Conservation (phyloP, 2,113 vertebrate genomes). For the Brienomyrus brachyistius region DNA sequence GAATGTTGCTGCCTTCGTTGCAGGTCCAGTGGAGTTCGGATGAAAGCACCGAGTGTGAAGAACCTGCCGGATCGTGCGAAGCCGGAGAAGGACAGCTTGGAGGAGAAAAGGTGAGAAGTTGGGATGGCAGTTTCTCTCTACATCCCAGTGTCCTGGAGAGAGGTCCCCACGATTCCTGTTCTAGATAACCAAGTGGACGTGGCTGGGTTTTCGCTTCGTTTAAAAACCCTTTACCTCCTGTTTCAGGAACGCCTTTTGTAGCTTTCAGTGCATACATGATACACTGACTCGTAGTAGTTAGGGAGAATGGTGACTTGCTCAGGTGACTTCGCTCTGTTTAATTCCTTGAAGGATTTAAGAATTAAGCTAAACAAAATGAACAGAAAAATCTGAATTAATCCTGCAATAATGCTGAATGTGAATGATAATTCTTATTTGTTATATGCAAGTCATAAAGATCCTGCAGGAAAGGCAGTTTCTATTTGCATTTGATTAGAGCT, state of each 20-base stretch:
- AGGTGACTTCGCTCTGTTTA: background rate
- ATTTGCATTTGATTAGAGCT: background rate
- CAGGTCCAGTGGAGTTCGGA: slow-evolving; percentile 69
- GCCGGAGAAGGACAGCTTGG: slow-evolving; percentile 59
- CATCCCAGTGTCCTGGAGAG: background rate
- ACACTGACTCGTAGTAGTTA: background rate
- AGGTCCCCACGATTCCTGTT: background rate
- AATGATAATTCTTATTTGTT: background rate
- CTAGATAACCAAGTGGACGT: no score
- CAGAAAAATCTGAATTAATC: background rate
- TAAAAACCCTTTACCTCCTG: background rate
- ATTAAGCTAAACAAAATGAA: background rate
- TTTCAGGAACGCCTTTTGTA: background rate
- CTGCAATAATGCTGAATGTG: background rate
- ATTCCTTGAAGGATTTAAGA: background rate
- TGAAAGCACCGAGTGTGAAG: slow-evolving; percentile 75
- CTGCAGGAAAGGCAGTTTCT: background rate
- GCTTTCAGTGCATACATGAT: background rate
- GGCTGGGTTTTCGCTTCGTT: no score
- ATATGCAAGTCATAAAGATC: background rate
- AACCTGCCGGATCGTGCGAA: slow-evolving; percentile 68
- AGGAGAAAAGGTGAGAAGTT: slow-evolving; percentile 59
- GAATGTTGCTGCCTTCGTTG: background rate
- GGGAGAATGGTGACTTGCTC: background rate
- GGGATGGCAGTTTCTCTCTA: background rate